Percentiles rank a stretch among this genome's conserved stretches.
Conservation (phyloP, 92 coral and sea anemone genomes). For the Siderastrea radians region DNA sequence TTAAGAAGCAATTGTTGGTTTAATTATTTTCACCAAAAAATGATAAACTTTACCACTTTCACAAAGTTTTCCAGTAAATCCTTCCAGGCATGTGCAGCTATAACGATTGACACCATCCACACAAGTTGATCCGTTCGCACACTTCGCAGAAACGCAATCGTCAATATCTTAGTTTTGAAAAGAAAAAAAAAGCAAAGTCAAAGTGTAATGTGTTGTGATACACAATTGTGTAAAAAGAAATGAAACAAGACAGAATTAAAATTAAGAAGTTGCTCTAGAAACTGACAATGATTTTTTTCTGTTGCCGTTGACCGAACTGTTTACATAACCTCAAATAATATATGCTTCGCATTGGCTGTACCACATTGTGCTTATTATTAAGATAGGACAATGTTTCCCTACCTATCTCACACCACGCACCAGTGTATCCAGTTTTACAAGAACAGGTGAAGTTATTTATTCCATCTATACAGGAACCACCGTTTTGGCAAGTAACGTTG, state of each 20-base stretch:
- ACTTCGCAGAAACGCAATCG: constrained; percentile 42
- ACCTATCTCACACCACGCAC: constrained; percentile 33
- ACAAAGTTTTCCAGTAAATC: constrained; percentile 50
- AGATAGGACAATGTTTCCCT: not conserved
- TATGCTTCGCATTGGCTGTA: not conserved
- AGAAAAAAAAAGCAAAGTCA: not conserved
- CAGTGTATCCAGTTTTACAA: constrained; percentile 46
- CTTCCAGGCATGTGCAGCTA: constrained; percentile 50
- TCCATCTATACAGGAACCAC: constrained; percentile 31
- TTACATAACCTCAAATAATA: not conserved
- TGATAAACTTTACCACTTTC: not conserved
- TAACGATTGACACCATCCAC: constrained; percentile 60
- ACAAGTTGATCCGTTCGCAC: constrained; percentile 59
- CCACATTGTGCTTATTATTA: not conserved
- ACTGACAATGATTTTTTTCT: too few species aligned
- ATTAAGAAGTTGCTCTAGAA: too few species aligned
- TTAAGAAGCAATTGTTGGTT: too few species aligned
- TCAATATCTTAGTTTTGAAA: constrained; percentile 46
- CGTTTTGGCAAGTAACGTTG: constrained; percentile 2
- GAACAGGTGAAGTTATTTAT: constrained; percentile 41
- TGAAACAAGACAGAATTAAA: not conserved
- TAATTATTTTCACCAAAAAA: too few species aligned
- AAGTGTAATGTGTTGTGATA: too few species aligned
- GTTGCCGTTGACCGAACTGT: not conserved
- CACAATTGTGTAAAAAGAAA: too few species aligned